A percentile compares a stretch with the other conserved stretches of the same genome.
These are phyloP conservation scores for Eurystomus gularis DNA, from an alignment of 2,113 vertebrate species.

Conservation along the genomic window DNA sequence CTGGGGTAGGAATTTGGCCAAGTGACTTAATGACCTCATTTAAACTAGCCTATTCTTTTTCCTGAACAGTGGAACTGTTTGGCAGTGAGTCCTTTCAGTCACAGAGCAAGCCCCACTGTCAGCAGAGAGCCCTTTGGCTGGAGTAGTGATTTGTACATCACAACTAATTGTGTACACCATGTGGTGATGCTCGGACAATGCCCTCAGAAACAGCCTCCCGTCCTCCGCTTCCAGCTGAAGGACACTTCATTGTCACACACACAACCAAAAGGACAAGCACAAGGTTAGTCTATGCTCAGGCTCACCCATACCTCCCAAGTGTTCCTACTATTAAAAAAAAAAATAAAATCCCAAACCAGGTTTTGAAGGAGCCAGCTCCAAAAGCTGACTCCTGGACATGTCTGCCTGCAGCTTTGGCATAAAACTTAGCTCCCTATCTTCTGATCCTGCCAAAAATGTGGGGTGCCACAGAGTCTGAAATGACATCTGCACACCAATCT, in stretches of 20 bases:
- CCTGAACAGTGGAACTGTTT: background rate
- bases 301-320: background rate
- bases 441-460: background rate
- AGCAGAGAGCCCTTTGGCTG: background rate
- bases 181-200: background rate
- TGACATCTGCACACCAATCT: background rate
- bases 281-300: background rate
- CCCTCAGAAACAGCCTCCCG: background rate
- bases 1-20: conserved; percentile 32
- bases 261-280: background rate
- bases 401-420: background rate
- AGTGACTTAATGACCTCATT: conserved; percentile 27
- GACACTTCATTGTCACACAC: background rate
- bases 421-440: background rate
- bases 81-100: background rate
- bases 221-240: background rate
- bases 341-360: background rate
- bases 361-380: background rate
- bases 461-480: background rate
- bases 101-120: background rate
- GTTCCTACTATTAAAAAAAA: background rate
- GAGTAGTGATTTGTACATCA: background rate
- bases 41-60: background rate
- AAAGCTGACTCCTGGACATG: background rate
- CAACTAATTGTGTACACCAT: background rate